phyloP scores from a whole-genome alignment of 2,113 vertebrate genomes.

The Mastomys coucha region DNA sequence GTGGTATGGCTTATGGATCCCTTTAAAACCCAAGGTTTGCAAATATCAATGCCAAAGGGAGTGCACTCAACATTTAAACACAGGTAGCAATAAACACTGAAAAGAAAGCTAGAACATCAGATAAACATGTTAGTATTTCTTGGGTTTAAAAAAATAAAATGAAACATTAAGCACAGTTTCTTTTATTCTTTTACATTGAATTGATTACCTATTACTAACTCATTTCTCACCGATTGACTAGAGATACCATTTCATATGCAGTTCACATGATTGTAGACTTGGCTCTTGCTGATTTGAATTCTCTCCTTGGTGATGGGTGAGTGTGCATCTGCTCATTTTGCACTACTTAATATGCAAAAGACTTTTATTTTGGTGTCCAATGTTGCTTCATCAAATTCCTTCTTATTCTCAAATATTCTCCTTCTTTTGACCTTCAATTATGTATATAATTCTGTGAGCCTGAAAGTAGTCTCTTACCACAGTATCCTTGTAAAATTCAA shows the following conservation, averaged over 20 bases:
- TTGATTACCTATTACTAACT: neutral
- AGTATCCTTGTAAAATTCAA: neutral
- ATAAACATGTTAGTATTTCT: neutral
- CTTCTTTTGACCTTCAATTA: neutral
- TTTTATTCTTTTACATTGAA: neutral
- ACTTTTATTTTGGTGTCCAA: neutral
- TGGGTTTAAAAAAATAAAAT: neutral
- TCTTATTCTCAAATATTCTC: neutral
- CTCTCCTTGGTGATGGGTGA: neutral
- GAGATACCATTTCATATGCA: neutral
- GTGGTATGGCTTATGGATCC: neutral
- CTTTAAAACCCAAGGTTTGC: neutral
- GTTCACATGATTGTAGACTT: neutral
- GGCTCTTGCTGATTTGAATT: neutral
- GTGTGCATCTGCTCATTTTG: neutral
- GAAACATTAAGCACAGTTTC: neutral
- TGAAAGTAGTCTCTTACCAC: too few species aligned
- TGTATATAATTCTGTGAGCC: too few species aligned
- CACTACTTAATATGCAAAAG: neutral
- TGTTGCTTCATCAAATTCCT: neutral
- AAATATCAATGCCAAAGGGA: neutral
- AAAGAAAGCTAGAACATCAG: neutral
- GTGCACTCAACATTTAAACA: neutral
- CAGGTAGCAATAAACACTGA: neutral
- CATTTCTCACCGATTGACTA: neutral